These are phyloP conservation scores for Argentina silus DNA, from an alignment of 2,797 vertebrate species.

Conservation along the genomic window DNA sequence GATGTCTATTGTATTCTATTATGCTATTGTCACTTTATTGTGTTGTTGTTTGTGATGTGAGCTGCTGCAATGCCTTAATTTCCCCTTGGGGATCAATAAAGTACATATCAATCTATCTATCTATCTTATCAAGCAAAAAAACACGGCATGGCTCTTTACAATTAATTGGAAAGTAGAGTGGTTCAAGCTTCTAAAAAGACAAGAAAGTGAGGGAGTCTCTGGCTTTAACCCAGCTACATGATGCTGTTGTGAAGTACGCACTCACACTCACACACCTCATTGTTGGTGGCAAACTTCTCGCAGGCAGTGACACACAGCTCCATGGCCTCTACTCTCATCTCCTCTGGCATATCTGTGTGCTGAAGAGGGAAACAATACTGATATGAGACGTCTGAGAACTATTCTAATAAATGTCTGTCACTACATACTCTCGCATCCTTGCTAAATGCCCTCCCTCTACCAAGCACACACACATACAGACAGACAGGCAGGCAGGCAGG, in stretches of 20 bases:
- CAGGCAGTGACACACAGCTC: constrained; percentile 94
- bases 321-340: constrained; percentile 96
- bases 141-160: too few species aligned
- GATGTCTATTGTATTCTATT: too few species aligned
- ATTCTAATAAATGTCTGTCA: constrained; percentile 4
- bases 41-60: too few species aligned
- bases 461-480: not conserved
- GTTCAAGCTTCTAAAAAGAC: too few species aligned
- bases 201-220: too few species aligned
- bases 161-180: too few species aligned
- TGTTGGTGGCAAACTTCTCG: constrained; percentile 95
- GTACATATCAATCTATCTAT: too few species aligned
- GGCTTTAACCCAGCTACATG: constrained; percentile 18
- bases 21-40: too few species aligned
- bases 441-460: not conserved
- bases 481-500: constrained; percentile 25
- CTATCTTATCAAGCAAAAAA: too few species aligned
- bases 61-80: too few species aligned
- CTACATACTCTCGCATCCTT: not conserved
- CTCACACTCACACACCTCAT: constrained; percentile 81
- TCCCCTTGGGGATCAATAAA: too few species aligned
- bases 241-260: not conserved
- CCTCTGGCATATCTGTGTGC: constrained; percentile 97
- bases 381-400: not conserved
- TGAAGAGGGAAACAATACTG: constrained; percentile 61